Percentiles rank a stretch among this genome's conserved stretches.
These are phyloP conservation scores for Hipparchia sbordonii DNA, from an alignment of 2,888 invertebrate species.

Conservation along the genomic window DNA sequence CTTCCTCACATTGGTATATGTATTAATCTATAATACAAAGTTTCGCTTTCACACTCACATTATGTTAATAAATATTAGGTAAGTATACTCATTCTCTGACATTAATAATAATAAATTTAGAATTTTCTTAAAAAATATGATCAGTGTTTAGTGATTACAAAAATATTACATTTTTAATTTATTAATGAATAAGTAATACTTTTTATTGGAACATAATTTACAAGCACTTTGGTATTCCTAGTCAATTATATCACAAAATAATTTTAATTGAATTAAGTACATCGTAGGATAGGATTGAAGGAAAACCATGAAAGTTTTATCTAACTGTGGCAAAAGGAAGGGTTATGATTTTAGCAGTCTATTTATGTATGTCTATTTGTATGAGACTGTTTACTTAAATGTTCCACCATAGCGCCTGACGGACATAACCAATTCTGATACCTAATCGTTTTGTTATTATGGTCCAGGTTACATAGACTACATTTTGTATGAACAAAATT, in stretches of 20 bases:
- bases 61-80: neutral
- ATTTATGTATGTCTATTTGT: too few species aligned
- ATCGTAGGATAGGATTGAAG: conserved; percentile 27
- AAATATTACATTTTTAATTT: conserved; percentile 34
- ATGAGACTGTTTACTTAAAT: too few species aligned
- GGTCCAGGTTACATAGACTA: too few species aligned
- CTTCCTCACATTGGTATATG: conserved; percentile 43
- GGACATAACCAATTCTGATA: too few species aligned
- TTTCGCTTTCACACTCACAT: conserved; percentile 1
- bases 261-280: conserved; percentile 31
- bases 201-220: conserved; percentile 29
- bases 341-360: too few species aligned
- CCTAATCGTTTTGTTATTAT: too few species aligned
- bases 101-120: neutral
- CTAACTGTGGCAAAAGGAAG: too few species aligned
- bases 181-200: conserved; percentile 20
- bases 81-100: neutral
- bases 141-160: conserved; percentile 35
- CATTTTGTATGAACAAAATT: too few species aligned
- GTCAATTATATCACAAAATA: conserved; percentile 35
- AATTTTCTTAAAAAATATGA: conserved; percentile 32
- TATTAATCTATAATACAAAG: conserved; percentile 14
- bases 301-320: conserved; percentile 24
- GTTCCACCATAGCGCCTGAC: too few species aligned
- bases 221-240: conserved; percentile 37